Evolutionary conservation across 2,797 vertebrate species (phyloP), one percentile per base, ranked within the genome.

Genomic region (Percopsis omiscomaycus): DNA sequence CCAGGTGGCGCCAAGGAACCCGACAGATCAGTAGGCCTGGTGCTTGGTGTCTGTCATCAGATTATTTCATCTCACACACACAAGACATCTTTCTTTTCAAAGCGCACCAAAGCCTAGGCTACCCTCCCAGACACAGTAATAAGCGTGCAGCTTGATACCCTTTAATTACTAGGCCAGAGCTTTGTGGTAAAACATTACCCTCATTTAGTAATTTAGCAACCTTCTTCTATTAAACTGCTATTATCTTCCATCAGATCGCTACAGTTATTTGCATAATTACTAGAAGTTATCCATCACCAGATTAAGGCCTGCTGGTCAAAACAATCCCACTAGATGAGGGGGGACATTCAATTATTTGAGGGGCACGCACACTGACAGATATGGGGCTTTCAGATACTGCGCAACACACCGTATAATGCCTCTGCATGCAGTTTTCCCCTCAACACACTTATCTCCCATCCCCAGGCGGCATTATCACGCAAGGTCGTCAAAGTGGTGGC

Each of bases 401-500:
- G 15, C 50, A 76, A 63, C 46, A 54, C 4, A 22, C 66, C 13
- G 64, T 74, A 74, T 55, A 69, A 55, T 61, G 64, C 30, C 50
- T 80, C 58, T 54, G 55, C 79, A 88, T 59, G 56, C 73, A 82
- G 69, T 82, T 79, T 76, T 79, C 9, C 48, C 66, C 58, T 67
- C 55, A 63, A 55, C 60, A 68, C 15, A 79, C 78, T 89, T 89
- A 91, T 92, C 89, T 84, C 69, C 47, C 14, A 55, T 86, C 55
- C 68, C 69, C 83, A 89, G 84, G 74, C 75, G 47, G 71, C 58
- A 64, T 86, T 89, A 91, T 89, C 79, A 13, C 73, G 59, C 30
- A 62, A 65, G 72, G 68, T 75, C 42, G 64, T 84, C 71, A 77
- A 60, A 55, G 50, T 55, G 69, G 81, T 68, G 65, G 52, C 47